Evolutionary conservation across 2,113 vertebrate genomes (phyloP).

Genomic region (Nothoprocta perdicaria): DNA sequence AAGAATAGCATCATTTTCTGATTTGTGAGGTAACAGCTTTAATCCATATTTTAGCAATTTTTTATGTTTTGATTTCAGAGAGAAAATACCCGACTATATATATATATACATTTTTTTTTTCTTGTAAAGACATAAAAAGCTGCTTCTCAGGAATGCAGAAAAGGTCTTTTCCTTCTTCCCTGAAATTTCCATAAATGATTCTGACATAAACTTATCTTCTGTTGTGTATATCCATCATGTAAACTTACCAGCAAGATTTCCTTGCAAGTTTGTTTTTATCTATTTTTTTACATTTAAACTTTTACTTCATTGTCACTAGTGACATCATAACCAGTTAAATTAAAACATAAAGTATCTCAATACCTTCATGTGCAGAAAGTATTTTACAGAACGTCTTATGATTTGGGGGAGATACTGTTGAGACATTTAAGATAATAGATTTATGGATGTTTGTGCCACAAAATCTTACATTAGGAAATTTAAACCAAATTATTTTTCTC

Average conservation of each 20-base stretch:
- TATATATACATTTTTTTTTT: background rate
- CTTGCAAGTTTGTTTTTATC: background rate
- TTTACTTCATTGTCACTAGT: background rate
- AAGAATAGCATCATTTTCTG: background rate
- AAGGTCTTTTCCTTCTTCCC: background rate
- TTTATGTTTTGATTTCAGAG: background rate
- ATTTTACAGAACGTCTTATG: background rate
- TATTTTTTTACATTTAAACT: background rate
- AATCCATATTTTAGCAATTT: background rate
- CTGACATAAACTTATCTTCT: background rate
- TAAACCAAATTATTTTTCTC: background rate
- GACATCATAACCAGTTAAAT: background rate
- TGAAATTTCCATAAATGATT: constrained; percentile 5
- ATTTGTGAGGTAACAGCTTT: background rate
- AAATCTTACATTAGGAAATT: background rate
- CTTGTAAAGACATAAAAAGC: background rate
- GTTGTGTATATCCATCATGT: background rate
- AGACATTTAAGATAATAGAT: background rate
- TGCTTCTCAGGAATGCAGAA: background rate
- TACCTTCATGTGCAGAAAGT: background rate
- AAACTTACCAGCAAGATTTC: background rate
- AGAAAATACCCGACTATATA: background rate
- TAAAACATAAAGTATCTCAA: background rate
- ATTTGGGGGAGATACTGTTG: background rate
- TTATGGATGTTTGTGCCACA: background rate